Base-by-base conservation (phyloP, 2,797 vertebrate genomes). In the Protosalanx chinensis region DNA sequence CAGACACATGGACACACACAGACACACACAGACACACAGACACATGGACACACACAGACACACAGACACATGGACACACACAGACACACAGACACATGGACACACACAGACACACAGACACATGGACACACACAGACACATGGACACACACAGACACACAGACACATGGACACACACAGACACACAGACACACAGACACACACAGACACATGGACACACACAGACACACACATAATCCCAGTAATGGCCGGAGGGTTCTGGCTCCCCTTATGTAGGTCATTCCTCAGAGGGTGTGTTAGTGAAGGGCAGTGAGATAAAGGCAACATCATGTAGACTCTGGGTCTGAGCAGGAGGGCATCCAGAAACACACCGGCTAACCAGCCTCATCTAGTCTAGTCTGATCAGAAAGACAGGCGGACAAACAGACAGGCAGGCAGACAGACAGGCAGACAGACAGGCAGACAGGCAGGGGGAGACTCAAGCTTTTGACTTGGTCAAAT, bases 281-380 rank as follows among this genome's bases (percentile, higher is more conserved):
- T 16, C 2, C 15, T 53, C 18, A 56, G 16, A 32, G 59, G 59
- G 59, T 32, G 7, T 41, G 6, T 77, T 23, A 66, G 23, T 51
- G 59, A 20, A 76, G 76, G 78, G 71, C 79, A 73, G 58, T 70
- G 58, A 63, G 49, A 76, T 66, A 77, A 79, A 41, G 56, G 79
- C 70, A 70, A 35, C 37, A 74, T 29, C 51, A 73, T 33, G 29
- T 41, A 29, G 56, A n/a, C 4, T 65, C 33, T 30, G 18, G 72
- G 12, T 29, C 58, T 41, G 37, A 8, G 6, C 37, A 41, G 37
- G 37, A 41, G 37, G 37, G 37, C 33, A 6, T 35, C 33, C 33
- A 35, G 33, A 35, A 35, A 35, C 33, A 35, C 33, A 4, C 3
- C 33, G 6, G 6, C 3, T 4, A 4, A 35, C 33, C 33, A 35